These are phyloP conservation scores for Junonia oenone DNA, from an alignment of 2,888 invertebrate genomes.

Conservation along the genomic window DNA sequence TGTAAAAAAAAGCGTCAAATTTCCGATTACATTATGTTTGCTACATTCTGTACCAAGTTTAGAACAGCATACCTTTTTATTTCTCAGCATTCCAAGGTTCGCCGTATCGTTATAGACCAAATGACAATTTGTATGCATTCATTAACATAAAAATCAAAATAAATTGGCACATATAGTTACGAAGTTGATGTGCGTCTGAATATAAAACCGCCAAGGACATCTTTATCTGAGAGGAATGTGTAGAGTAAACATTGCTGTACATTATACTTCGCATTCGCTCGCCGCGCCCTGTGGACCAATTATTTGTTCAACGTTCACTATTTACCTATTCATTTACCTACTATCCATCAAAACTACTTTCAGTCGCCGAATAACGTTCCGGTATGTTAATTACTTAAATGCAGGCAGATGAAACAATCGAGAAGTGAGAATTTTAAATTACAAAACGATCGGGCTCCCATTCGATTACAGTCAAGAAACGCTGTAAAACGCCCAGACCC, in stretches of 20 bases:
- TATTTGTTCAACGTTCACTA: conserved; percentile 28
- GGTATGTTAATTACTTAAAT: conserved; percentile 20
- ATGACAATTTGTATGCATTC: conserved; percentile 35
- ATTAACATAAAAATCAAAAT: conserved; percentile 48
- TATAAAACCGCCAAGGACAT: conserved; percentile 73
- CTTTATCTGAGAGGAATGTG: conserved; percentile 73
- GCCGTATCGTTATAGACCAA: conserved; percentile 15
- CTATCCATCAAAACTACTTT: conserved; percentile 14
- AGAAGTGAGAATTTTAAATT: conserved; percentile 14
- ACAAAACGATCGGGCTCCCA: conserved; percentile 35
- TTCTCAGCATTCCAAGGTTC: not conserved
- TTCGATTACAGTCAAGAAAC: conserved; percentile 53
- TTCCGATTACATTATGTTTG: not conserved
- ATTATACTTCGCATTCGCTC: conserved; percentile 50
- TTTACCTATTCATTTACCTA: conserved; percentile 12
- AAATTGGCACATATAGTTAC: conserved; percentile 43
- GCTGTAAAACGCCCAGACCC: conserved; percentile 70
- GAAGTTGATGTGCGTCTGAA: conserved; percentile 47
- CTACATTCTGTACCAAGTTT: not conserved
- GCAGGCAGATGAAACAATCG: conserved; percentile 18
- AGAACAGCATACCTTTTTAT: not conserved
- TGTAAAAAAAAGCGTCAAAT: not conserved
- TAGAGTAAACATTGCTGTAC: conserved; percentile 69
- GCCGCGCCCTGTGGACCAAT: conserved; percentile 47
- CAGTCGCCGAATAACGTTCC: conserved; percentile 5